Conservation (phyloP, 1,140 invertebrate species). For the Ips nitidus region DNA sequence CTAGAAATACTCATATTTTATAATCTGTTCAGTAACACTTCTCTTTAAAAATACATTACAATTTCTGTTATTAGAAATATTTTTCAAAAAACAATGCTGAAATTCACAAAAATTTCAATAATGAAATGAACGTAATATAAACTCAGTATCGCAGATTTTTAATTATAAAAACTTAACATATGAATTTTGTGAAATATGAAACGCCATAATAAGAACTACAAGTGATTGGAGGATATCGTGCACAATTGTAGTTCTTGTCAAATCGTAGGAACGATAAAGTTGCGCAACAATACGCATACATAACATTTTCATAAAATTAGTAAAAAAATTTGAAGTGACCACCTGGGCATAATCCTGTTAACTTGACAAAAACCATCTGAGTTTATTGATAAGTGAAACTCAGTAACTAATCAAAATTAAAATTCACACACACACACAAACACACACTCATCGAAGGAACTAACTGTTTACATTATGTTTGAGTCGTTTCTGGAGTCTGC, state of each 20-base stretch:
- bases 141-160: too few species aligned
- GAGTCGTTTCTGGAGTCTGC: slow-evolving; percentile 46
- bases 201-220: background rate
- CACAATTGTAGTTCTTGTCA: slow-evolving; percentile 35
- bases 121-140: too few species aligned
- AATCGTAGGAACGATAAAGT: slow-evolving; percentile 20
- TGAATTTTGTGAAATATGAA: background rate
- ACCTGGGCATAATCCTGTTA: slow-evolving; percentile 34
- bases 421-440: slow-evolving; percentile 51
- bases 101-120: too few species aligned
- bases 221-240: slow-evolving; percentile 41
- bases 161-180: too few species aligned
- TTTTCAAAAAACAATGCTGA: too few species aligned
- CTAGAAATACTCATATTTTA: slow-evolving; percentile 12
- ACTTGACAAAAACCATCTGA: slow-evolving; percentile 33
- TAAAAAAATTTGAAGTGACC: slow-evolving; percentile 3
- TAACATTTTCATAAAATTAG: too few species aligned
- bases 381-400: slow-evolving; percentile 47
- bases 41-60: too few species aligned
- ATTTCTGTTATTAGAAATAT: too few species aligned
- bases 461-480: slow-evolving; percentile 50
- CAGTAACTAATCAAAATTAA: slow-evolving; percentile 50
- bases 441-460: slow-evolving; percentile 52
- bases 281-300: background rate
- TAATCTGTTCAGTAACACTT: background rate